A percentile compares a stretch with the other conserved stretches of the same genome.
Conservation (phyloP, 2,113 vertebrate genomes). For the Irena cyanogastra region DNA sequence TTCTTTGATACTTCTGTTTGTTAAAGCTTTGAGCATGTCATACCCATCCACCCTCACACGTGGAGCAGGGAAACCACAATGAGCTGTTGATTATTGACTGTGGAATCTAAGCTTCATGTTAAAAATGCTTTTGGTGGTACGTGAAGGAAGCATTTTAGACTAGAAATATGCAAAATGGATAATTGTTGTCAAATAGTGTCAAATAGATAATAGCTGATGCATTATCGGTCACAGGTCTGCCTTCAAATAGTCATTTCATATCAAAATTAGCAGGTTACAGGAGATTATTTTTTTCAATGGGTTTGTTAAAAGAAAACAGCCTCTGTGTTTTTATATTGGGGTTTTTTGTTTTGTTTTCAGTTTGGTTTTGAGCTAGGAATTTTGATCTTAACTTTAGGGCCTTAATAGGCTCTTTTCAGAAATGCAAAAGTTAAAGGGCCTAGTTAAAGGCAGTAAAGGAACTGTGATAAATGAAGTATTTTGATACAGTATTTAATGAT, state of each 20-base stretch:
- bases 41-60: rapidly evolving
- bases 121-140: neutral
- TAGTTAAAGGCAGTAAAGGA: neutral
- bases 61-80: neutral
- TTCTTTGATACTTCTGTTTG: neutral
- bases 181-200: neutral
- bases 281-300: neutral
- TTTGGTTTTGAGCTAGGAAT: neutral
- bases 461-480: neutral
- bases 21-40: neutral
- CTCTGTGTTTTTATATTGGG: rapidly evolving
- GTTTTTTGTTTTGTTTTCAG: neutral
- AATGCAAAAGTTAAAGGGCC: neutral
- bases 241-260: neutral
- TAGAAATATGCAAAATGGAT: neutral
- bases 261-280: neutral
- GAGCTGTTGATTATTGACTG: neutral
- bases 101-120: neutral
- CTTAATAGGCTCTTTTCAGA: neutral
- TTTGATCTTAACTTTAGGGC: neutral
- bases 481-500: neutral
- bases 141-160: neutral
- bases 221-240: neutral
- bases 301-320: neutral
- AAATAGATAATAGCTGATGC: neutral